phyloP scores from a whole-genome alignment of 2,113 vertebrate species.

The Kryptolebias marmoratus region DNA sequence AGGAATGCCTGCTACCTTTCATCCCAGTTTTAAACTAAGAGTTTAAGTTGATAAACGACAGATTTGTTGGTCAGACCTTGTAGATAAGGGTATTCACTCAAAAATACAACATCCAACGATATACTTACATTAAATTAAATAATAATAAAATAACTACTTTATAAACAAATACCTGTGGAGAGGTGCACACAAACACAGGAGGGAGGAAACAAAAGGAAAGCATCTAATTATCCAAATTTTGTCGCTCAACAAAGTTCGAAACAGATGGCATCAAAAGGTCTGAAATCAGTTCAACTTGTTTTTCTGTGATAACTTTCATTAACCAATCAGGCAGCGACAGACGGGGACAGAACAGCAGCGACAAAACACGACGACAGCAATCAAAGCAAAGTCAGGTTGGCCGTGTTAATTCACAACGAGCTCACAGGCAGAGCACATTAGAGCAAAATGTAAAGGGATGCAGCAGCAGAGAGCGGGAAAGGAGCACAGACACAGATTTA shows the following conservation, averaged over 20 bases:
- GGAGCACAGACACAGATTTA: constrained; percentile 28
- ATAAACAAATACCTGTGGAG: too few relatives aligned
- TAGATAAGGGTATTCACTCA: too few relatives aligned
- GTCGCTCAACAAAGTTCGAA: constrained; percentile 26
- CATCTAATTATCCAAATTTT: not conserved
- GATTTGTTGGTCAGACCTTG: too few relatives aligned
- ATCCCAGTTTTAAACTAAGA: too few relatives aligned
- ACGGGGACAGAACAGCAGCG: not conserved
- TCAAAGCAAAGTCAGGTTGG: not conserved
- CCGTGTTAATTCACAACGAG: constrained; percentile 17
- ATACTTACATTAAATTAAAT: too few relatives aligned
- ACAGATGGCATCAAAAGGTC: not conserved
- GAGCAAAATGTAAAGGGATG: constrained; percentile 22
- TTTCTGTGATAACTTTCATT: constrained; percentile 12
- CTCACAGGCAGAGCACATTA: constrained; percentile 13
- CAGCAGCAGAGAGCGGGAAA: constrained; percentile 24
- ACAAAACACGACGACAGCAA: not conserved
- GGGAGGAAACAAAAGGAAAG: not conserved
- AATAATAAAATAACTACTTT: not conserved
- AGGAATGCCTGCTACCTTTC: too few relatives aligned
- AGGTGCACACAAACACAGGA: not conserved
- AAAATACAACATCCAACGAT: too few relatives aligned
- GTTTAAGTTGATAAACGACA: too few relatives aligned
- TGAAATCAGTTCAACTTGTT: constrained; percentile 5
- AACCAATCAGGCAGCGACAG: constrained; percentile 4